A percentile compares a stretch with the other conserved stretches of the same genome.
These are phyloP conservation scores for Ambastaia sidthimunki DNA, from an alignment of 2,797 vertebrate species.

Conservation along the genomic window DNA sequence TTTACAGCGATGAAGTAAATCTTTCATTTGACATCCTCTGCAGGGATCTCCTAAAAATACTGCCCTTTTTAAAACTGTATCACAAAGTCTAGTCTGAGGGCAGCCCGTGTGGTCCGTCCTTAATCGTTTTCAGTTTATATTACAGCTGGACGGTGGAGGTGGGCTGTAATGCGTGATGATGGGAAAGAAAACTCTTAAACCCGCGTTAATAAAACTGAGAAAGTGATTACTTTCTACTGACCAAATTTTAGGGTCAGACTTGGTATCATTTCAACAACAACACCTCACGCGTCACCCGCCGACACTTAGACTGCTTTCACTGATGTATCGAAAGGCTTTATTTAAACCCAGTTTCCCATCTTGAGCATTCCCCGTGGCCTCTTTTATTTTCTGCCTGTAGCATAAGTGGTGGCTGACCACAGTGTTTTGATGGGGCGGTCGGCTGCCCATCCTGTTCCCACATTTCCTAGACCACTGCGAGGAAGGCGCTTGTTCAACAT, in stretches of 20 bases:
- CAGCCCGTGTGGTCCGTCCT: conserved; percentile 82
- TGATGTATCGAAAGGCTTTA: conserved; percentile 41
- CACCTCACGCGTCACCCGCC: background rate
- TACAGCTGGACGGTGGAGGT: conserved; percentile 75
- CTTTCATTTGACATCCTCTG: conserved; percentile 46
- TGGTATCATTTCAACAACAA: conserved; percentile 50
- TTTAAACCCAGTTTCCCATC: conserved; percentile 35
- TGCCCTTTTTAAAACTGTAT: conserved; percentile 22
- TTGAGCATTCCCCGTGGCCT: conserved; percentile 51
- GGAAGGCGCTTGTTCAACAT: conserved; percentile 82
- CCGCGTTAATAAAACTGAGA: conserved; percentile 30
- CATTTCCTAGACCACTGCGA: conserved; percentile 74
- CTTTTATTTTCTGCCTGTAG: conserved; percentile 69
- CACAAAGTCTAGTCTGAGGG: conserved; percentile 68
- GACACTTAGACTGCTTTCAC: conserved; percentile 21
- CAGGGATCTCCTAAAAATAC: conserved; percentile 62
- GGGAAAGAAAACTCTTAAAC: conserved; percentile 45
- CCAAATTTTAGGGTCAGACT: conserved; percentile 30
- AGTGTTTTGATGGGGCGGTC: conserved; percentile 79
- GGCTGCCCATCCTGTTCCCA: conserved; percentile 77
- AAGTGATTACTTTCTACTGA: conserved; percentile 29
- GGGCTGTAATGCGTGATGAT: conserved; percentile 55
- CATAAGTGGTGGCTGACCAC: conserved; percentile 82
- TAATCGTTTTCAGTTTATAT: conserved; percentile 71
- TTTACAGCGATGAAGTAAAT: conserved; percentile 60